Percentiles rank a stretch among this genome's conserved stretches.
Evolutionary conservation across 2,888 invertebrate species (phyloP).

Genomic region (Rhamnusium bicolor): DNA sequence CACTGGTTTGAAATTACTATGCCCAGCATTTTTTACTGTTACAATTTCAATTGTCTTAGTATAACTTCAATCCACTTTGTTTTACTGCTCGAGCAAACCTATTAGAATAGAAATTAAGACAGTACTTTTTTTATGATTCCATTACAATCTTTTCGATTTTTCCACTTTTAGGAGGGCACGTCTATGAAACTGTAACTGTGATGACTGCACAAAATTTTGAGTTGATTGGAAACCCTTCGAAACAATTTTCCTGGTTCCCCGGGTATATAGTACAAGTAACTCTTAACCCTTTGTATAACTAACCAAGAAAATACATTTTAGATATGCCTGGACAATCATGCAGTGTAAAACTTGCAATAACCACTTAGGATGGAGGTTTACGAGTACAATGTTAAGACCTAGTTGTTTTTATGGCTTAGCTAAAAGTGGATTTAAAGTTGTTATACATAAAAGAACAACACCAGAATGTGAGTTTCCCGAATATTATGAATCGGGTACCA

Average conservation of each 20-base stretch:
- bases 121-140: not conserved
- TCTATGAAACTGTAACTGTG: conserved; percentile 87
- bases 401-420: conserved; percentile 82
- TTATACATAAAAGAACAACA: conserved; percentile 41
- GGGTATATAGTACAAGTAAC: conserved; percentile 73
- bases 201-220: conserved; percentile 72
- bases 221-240: conserved; percentile 75
- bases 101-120: too few species aligned
- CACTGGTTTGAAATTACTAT: too few species aligned
- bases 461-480: conserved; percentile 31
- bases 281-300: not conserved
- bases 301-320: conserved; percentile 62
- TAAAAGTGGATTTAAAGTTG: conserved; percentile 71
- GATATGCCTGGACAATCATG: conserved; percentile 87
- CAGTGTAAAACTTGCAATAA: conserved; percentile 78
- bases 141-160: not conserved
- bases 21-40: too few species aligned
- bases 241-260: conserved; percentile 89
- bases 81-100: too few species aligned
- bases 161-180: conserved; percentile 73
- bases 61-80: too few species aligned
- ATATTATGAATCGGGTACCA: conserved; percentile 32
- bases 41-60: too few species aligned
- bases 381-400: conserved; percentile 79
- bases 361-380: conserved; percentile 89